Evolutionary conservation across 2,888 invertebrate genomes (phyloP).

Genomic region (Lasioglossum calceatum): DNA sequence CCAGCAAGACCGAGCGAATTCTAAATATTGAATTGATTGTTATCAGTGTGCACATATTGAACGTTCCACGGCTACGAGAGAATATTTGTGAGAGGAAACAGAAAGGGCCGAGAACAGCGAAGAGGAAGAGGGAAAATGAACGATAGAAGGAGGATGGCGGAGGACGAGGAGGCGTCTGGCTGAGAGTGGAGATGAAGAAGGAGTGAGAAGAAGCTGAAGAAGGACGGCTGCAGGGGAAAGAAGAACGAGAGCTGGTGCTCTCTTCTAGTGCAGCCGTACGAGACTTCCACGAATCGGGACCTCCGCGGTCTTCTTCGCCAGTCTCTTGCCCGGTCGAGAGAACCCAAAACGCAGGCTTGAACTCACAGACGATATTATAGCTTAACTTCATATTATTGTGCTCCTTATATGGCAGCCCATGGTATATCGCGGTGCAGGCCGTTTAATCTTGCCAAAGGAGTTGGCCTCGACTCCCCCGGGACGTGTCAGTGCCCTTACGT

Average conservation of each 20-base stretch:
- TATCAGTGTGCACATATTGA: neutral
- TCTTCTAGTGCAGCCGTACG: conserved; percentile 67
- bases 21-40: neutral
- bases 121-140: conserved; percentile 32
- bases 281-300: conserved; percentile 79
- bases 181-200: conserved; percentile 13
- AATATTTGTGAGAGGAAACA: conserved; percentile 29
- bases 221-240: conserved; percentile 43
- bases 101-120: conserved; percentile 26
- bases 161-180: neutral
- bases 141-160: neutral
- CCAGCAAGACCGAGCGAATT: neutral
- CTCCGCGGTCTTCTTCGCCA: conserved; percentile 70
- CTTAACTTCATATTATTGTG: conserved; percentile 77
- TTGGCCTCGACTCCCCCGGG: conserved; percentile 57
- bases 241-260: conserved; percentile 46
- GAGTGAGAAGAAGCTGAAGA: conserved; percentile 10
- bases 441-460: conserved; percentile 72
- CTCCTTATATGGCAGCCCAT: conserved; percentile 72
- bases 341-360: conserved; percentile 45
- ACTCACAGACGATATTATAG: conserved; percentile 71
- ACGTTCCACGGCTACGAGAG: neutral
- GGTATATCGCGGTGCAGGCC: conserved; percentile 72
- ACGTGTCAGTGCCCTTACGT: conserved; percentile 60
- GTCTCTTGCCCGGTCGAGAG: conserved; percentile 46